Conservation (phyloP, 2,113 vertebrate species). For the Strigops habroptila region DNA sequence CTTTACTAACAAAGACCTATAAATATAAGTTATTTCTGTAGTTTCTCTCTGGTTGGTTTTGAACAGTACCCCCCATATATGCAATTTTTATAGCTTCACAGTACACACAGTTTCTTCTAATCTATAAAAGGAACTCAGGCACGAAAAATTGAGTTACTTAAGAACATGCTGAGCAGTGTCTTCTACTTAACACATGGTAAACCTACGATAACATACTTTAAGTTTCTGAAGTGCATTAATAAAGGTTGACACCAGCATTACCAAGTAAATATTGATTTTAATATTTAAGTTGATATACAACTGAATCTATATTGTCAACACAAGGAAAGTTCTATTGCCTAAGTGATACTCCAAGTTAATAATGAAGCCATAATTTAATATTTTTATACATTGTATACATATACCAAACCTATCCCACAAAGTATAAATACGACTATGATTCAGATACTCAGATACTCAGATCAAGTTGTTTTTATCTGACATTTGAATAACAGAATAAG, state of each 20-base stretch:
- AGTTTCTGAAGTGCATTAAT: not conserved
- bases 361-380: not conserved
- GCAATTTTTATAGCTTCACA: not conserved
- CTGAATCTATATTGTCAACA: not conserved
- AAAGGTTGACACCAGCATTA: not conserved
- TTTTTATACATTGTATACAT: not conserved
- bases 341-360: not conserved
- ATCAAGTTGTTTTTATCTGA: not conserved
- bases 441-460: not conserved
- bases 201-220: not conserved
- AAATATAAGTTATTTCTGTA: not conserved
- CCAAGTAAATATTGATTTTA: not conserved
- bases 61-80: not conserved
- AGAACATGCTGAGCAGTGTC: not conserved
- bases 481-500: not conserved
- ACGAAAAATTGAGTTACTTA: not conserved
- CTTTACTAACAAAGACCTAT: not conserved
- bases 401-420: not conserved
- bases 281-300: not conserved
- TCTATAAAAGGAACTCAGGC: not conserved
- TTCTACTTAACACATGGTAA: not conserved
- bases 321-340: not conserved
- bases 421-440: not conserved
- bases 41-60: not conserved
- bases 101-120: not conserved